phyloP scores from a whole-genome alignment of 2,113 vertebrate species.

The Calyptommatus sinebrachiatus region DNA sequence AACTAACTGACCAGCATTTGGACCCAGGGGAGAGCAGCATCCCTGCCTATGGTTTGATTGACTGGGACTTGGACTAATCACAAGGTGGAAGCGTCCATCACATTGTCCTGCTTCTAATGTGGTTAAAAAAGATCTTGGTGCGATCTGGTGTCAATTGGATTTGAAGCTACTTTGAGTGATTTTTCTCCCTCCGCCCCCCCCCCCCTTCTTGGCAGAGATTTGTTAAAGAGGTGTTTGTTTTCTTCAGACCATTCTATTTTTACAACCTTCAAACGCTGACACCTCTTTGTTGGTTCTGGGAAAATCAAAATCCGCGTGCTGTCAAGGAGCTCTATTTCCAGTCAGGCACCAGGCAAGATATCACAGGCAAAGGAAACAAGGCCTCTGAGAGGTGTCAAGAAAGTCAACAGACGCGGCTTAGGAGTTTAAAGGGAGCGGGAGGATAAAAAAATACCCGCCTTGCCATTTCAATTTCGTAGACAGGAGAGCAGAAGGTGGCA shows the following conservation, averaged over 20 bases:
- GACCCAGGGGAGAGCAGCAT: no score
- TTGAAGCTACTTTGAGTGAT: constrained; percentile 10
- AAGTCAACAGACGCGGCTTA: background rate
- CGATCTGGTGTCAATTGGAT: background rate
- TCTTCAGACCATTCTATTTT: constrained; percentile 58
- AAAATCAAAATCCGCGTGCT: constrained; percentile 70
- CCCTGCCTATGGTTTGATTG: no score
- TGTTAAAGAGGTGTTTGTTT: constrained; percentile 28
- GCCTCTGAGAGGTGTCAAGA: constrained; percentile 32
- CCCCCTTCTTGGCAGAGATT: constrained; percentile 24
- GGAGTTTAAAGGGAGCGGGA: constrained; percentile 23
- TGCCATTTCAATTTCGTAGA: background rate
- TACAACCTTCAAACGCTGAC: constrained; percentile 64
- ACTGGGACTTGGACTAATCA: no score
- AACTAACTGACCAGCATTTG: no score
- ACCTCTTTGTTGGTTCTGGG: constrained; percentile 67
- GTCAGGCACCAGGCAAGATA: constrained; percentile 62
- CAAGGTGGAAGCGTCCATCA: no score
- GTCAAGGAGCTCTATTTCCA: constrained; percentile 63
- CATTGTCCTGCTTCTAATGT: no score
- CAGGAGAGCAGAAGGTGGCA: background rate
- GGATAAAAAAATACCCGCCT: background rate
- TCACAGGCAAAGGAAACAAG: constrained; percentile 47
- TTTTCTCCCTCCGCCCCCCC: constrained; percentile 20
- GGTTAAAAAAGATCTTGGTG: no score